Evolutionary conservation across 2,888 invertebrate genomes (phyloP).

Genomic region (Monopis laevigella): DNA sequence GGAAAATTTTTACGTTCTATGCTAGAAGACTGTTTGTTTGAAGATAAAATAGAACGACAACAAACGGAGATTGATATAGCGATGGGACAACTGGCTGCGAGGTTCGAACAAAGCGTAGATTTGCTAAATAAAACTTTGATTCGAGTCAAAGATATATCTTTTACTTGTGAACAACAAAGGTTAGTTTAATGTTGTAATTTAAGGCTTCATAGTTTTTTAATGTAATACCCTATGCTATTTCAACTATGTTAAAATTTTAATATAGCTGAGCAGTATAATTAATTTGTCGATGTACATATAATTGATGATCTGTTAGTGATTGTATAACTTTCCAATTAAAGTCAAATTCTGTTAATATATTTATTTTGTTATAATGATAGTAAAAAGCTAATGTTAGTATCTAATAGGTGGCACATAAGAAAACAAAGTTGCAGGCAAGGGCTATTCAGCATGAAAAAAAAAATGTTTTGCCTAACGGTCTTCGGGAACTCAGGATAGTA

Average conservation of each 20-base stretch:
- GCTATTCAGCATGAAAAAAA: too few species aligned
- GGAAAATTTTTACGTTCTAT: conserved; percentile 42
- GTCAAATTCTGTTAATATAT: too few species aligned
- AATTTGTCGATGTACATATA: background rate
- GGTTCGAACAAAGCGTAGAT: conserved; percentile 50
- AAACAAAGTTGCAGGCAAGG: too few species aligned
- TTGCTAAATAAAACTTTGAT: conserved; percentile 52
- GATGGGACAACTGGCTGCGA: conserved; percentile 47
- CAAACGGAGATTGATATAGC: conserved; percentile 50
- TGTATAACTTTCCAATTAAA: too few species aligned
- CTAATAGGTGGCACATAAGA: too few species aligned
- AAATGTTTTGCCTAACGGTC: too few species aligned
- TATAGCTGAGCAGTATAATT: background rate
- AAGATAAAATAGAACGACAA: conserved; percentile 47
- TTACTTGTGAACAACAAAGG: conserved; percentile 56
- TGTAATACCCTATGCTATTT: background rate
- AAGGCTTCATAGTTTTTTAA: too few species aligned
- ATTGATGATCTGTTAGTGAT: too few species aligned
- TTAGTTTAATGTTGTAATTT: conserved; percentile 21
- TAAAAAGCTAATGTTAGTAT: too few species aligned
- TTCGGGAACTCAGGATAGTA: too few species aligned
- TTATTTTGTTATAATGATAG: too few species aligned
- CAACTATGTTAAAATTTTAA: background rate
- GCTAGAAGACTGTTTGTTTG: conserved; percentile 44
- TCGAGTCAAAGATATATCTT: conserved; percentile 51